Conservation (phyloP, 2,113 vertebrate species). For the Pseudois nayaur region DNA sequence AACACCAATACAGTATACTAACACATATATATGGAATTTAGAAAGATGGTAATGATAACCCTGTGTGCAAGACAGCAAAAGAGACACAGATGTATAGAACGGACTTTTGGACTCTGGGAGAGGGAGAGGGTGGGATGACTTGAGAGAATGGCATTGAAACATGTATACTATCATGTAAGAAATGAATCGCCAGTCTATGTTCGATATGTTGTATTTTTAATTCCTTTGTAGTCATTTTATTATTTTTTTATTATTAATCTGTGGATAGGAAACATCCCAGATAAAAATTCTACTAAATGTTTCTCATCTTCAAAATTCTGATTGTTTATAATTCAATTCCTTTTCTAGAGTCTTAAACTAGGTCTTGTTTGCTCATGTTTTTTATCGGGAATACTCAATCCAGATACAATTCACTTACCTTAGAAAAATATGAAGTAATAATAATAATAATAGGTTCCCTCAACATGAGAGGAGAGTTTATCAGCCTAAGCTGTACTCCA, state of each 20-base stretch:
- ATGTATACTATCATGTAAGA: too few relatives aligned
- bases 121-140: too few relatives aligned
- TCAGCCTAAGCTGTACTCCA: not conserved
- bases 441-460: not conserved
- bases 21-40: too few relatives aligned
- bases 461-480: not conserved
- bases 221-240: not conserved
- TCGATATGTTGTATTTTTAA: not conserved
- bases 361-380: not conserved
- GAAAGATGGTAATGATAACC: too few relatives aligned
- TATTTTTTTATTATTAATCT: not conserved
- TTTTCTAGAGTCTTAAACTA: not conserved
- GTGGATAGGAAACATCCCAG: not conserved
- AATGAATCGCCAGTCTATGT: too few relatives aligned
- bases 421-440: not conserved
- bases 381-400: not conserved
- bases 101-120: too few relatives aligned
- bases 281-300: not conserved
- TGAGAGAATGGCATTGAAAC: too few relatives aligned
- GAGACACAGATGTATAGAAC: too few relatives aligned
- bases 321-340: not conserved
- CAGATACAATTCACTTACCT: not conserved
- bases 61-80: too few relatives aligned
- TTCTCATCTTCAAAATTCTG: not conserved
- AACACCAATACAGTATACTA: too few relatives aligned